These are phyloP conservation scores for Streblospio benedicti DNA, from an alignment of 1,140 invertebrate genomes.

Conservation along the genomic window DNA sequence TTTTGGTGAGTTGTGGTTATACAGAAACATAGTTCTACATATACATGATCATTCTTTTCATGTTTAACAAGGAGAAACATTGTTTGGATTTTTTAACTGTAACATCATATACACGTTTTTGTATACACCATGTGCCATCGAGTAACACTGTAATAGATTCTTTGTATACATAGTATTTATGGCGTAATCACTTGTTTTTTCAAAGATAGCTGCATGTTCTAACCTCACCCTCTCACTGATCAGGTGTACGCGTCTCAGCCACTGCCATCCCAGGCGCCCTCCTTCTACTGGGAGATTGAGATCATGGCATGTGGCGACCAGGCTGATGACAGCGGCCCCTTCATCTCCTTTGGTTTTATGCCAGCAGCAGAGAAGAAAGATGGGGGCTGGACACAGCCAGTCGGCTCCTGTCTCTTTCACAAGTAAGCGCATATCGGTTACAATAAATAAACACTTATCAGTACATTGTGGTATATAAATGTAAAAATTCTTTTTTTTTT, in stretches of 20 bases:
- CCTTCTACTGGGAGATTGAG: conserved; percentile 47
- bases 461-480: neutral
- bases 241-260: conserved; percentile 42
- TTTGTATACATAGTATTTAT: too few species aligned
- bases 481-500: neutral
- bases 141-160: too few species aligned
- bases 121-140: too few species aligned
- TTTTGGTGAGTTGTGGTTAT: too few species aligned
- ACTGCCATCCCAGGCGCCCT: conserved; percentile 42
- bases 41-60: too few species aligned
- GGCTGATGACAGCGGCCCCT: conserved; percentile 39
- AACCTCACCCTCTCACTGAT: too few species aligned
- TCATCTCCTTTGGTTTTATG: conserved; percentile 46
- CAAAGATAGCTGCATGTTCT: too few species aligned
- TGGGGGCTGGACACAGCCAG: conserved; percentile 45
- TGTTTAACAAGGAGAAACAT: too few species aligned
- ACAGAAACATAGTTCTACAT: too few species aligned
- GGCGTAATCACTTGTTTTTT: too few species aligned
- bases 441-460: neutral
- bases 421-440: conserved; percentile 31
- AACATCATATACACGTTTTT: too few species aligned
- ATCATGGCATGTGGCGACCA: conserved; percentile 43
- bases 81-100: too few species aligned
- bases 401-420: conserved; percentile 43
- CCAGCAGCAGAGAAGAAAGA: conserved; percentile 44